Evolutionary conservation across 2,797 vertebrate genomes (phyloP).

Genomic region (Alauda arvensis): DNA sequence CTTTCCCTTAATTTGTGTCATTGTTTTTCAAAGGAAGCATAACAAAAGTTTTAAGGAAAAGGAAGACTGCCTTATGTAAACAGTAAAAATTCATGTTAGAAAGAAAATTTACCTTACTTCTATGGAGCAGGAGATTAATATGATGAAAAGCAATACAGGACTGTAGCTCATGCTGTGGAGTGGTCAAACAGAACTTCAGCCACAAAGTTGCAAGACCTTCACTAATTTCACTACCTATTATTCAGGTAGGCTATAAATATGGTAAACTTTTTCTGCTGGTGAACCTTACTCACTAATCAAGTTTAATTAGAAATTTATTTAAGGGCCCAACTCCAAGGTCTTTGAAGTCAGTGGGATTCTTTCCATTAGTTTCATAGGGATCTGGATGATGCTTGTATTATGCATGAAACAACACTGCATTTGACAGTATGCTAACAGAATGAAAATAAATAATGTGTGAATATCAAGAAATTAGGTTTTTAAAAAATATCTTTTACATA

Average conservation of each 20-base stretch:
- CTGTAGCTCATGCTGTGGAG: background rate
- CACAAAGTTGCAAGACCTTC: background rate
- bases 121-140: background rate
- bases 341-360: constrained; percentile 32
- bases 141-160: background rate
- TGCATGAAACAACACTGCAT: background rate
- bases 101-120: constrained; percentile 6
- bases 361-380: background rate
- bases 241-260: constrained; percentile 15
- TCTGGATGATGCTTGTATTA: background rate
- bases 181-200: background rate
- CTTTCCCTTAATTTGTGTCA: constrained; percentile 40
- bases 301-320: constrained; percentile 24
- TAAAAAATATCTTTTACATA: background rate
- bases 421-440: background rate
- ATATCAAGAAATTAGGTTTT: background rate
- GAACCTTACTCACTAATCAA: background rate
- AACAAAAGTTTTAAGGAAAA: constrained; percentile 18
- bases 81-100: background rate
- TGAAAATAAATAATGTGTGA: background rate
- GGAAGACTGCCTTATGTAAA: constrained; percentile 13
- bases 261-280: background rate
- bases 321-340: background rate
- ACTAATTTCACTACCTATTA: background rate
- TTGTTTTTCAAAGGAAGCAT: constrained; percentile 52